phyloP scores from a whole-genome alignment of 2,113 vertebrate species.

The Arothron firmamentum region DNA sequence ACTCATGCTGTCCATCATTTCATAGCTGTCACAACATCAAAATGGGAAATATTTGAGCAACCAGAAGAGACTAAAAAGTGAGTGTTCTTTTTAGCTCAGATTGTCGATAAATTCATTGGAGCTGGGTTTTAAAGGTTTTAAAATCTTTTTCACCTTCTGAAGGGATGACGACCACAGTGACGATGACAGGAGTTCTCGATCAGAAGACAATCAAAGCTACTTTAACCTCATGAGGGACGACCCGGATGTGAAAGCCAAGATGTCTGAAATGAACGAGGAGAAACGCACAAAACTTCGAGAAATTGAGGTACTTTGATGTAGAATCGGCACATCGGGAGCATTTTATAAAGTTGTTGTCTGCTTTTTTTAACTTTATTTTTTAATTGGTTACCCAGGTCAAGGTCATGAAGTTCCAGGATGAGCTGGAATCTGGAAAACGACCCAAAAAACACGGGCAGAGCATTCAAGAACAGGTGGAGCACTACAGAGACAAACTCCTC shows the following conservation, averaged over 20 bases:
- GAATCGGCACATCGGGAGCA: too few species aligned
- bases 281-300: conserved; percentile 94
- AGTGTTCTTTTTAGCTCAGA: conserved; percentile 10
- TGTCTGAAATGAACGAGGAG: conserved; percentile 95
- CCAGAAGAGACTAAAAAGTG: conserved; percentile 90
- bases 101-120: too few species aligned
- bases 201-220: conserved; percentile 84
- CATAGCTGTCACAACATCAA: conserved; percentile 94
- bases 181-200: conserved; percentile 85
- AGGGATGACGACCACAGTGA: conserved; percentile 88
- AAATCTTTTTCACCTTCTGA: conserved; percentile 6
- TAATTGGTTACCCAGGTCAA: conserved; percentile 81
- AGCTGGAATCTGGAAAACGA: conserved; percentile 96
- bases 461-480: conserved; percentile 97
- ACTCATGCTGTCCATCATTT: background rate
- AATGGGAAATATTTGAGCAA: conserved; percentile 95
- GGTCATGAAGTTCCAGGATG: conserved; percentile 99
- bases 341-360: background rate
- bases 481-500: conserved; percentile 95
- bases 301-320: conserved; percentile 82
- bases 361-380: background rate
- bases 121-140: too few species aligned
- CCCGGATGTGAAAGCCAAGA: conserved; percentile 84
- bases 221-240: conserved; percentile 89
- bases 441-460: conserved; percentile 93